Conservation (phyloP, 2,888 invertebrate genomes). For the Parnassius mnemosyne region DNA sequence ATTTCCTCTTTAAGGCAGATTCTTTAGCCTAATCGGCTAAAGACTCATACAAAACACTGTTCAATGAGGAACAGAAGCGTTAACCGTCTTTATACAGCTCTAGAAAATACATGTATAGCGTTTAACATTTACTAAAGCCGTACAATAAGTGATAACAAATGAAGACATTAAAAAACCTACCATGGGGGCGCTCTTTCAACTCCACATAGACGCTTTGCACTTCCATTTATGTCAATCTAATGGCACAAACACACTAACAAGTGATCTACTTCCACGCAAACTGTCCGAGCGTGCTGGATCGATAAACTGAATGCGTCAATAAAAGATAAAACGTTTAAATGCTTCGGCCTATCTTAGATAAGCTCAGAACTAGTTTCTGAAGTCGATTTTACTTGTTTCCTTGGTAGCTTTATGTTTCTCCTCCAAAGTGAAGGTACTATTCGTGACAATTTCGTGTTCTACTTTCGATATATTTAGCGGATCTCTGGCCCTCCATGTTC, state of each 20-base stretch:
- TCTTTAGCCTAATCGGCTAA: too few relatives aligned
- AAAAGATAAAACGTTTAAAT: slow-evolving; percentile 53
- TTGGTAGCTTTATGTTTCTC: not conserved
- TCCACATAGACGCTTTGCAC: slow-evolving; percentile 43
- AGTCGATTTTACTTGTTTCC: not conserved
- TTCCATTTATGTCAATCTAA: slow-evolving; percentile 13
- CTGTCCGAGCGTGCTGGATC: slow-evolving; percentile 31
- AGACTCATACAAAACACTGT: too few relatives aligned
- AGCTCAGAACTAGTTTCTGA: slow-evolving; percentile 32
- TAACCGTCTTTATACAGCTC: too few relatives aligned
- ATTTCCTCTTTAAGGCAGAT: too few relatives aligned
- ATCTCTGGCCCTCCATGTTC: too few relatives aligned
- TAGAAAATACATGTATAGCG: too few relatives aligned
- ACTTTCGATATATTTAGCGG: too few relatives aligned
- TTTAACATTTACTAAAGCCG: too few relatives aligned
- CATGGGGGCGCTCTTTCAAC: slow-evolving; percentile 48
- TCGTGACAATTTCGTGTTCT: too few relatives aligned
- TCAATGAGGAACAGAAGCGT: too few relatives aligned
- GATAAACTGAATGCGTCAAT: slow-evolving; percentile 68
- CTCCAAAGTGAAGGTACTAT: too few relatives aligned
- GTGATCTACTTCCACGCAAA: slow-evolving; percentile 10
- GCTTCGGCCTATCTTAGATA: slow-evolving; percentile 55
- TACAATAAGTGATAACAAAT: too few relatives aligned
- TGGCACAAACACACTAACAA: slow-evolving; percentile 4
- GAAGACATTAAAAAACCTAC: slow-evolving; percentile 34